Evolutionary conservation across 2,888 invertebrate species (phyloP).

Genomic region (Pterobdella sp.): DNA sequence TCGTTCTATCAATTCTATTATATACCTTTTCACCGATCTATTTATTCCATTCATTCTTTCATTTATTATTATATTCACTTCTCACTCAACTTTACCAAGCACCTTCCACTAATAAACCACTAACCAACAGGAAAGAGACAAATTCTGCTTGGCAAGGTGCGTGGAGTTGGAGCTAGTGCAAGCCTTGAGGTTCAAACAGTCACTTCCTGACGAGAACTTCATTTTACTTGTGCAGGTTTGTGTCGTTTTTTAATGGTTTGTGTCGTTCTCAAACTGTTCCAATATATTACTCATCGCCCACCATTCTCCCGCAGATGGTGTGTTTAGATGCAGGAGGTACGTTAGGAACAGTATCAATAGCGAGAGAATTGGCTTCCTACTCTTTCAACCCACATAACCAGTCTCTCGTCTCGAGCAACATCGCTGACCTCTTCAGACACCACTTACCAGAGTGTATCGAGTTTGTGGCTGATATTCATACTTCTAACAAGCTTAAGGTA

Average conservation of each 20-base stretch:
- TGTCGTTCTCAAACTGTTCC: background rate
- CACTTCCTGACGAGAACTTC: conserved; percentile 87
- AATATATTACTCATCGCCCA: background rate
- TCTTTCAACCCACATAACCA: conserved; percentile 47
- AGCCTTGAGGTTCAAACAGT: conserved; percentile 86
- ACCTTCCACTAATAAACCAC: background rate
- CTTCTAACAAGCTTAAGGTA: conserved; percentile 90
- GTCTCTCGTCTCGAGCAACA: conserved; percentile 62
- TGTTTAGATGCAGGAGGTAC: conserved; percentile 74
- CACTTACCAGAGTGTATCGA: conserved; percentile 87
- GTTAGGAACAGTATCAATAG: conserved; percentile 54
- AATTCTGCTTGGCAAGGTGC: conserved; percentile 78
- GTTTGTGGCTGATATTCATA: conserved; percentile 88
- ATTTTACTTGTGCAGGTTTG: conserved; percentile 72
- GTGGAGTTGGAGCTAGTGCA: conserved; percentile 88
- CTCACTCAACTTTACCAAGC: background rate
- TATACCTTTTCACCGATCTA: background rate
- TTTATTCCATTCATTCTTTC: background rate
- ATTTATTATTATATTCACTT: background rate
- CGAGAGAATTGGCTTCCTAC: conserved; percentile 44
- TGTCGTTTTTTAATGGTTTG: background rate
- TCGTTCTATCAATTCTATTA: background rate
- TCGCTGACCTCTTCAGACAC: conserved; percentile 85
- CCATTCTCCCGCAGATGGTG: conserved; percentile 22
- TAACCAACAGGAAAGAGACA: conserved; percentile 73